Evolutionary conservation across 2,888 invertebrate genomes (phyloP).

Genomic region (Limenitis camilla): DNA sequence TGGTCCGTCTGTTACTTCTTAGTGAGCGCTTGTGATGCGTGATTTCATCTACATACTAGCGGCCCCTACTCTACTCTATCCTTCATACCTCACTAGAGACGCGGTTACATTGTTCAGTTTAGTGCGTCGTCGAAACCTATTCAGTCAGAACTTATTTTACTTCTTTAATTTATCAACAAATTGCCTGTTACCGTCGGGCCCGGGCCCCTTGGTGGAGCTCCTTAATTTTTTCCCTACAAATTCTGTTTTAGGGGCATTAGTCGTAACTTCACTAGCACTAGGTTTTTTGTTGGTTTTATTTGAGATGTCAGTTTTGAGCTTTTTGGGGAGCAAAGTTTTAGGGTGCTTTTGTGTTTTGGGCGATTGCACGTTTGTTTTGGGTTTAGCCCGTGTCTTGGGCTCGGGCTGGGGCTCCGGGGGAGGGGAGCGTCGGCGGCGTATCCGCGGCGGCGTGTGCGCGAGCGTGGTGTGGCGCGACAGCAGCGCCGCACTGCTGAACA

Average conservation of each 20-base stretch:
- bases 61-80: slow-evolving; percentile 35
- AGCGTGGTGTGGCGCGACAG: slow-evolving; percentile 58
- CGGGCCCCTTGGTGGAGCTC: slow-evolving; percentile 46
- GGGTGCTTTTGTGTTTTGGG: too few relatives aligned
- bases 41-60: slow-evolving; percentile 49
- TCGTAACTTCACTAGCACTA: slow-evolving; percentile 28
- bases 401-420: slow-evolving; percentile 38
- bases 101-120: neutral
- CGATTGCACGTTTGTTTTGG: slow-evolving; percentile 13
- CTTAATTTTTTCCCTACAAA: slow-evolving; percentile 32
- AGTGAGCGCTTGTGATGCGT: slow-evolving; percentile 54
- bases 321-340: neutral
- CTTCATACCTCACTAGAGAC: slow-evolving; percentile 5
- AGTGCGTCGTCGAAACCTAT: slow-evolving; percentile 18
- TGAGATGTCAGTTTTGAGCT: slow-evolving; percentile 16
- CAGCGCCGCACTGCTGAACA: slow-evolving; percentile 62
- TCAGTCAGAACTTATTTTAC: slow-evolving; percentile 28
- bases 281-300: slow-evolving; percentile 32
- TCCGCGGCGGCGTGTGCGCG: slow-evolving; percentile 69
- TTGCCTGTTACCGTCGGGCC: slow-evolving; percentile 57
- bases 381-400: slow-evolving; percentile 30
- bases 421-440: slow-evolving; percentile 54
- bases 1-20: slow-evolving; percentile 64
- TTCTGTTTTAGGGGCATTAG: slow-evolving; percentile 9
- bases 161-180: slow-evolving; percentile 43